Conservation (phyloP, 2,888 invertebrate species). For the Apotomis betuletana region DNA sequence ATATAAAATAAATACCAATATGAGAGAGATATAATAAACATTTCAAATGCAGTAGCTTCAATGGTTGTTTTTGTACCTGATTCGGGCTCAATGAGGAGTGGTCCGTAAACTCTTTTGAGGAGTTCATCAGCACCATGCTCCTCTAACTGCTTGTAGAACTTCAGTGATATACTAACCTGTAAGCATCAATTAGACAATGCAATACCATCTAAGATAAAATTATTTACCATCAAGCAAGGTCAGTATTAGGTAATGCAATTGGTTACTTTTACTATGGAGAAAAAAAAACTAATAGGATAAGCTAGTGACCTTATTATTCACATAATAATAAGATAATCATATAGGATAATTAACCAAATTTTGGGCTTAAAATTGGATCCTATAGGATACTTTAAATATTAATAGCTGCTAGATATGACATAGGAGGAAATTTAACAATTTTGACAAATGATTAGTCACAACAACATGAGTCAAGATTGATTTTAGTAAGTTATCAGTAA, state of each 20-base stretch:
- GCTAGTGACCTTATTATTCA: neutral
- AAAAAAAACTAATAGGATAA: neutral
- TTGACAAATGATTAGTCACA: neutral
- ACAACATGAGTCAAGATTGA: neutral
- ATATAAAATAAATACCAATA: too few species aligned
- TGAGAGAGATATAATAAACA: too few species aligned
- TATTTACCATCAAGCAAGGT: neutral
- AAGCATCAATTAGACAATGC: conserved; percentile 52
- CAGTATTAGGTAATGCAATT: neutral
- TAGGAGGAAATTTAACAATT: neutral
- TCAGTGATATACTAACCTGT: conserved; percentile 98
- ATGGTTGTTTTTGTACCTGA: conserved; percentile 84
- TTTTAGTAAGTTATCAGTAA: conserved; percentile 8
- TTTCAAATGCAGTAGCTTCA: too few species aligned
- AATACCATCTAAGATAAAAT: neutral
- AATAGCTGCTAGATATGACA: too few species aligned
- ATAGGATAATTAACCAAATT: conserved; percentile 14
- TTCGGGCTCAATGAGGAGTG: conserved; percentile 92
- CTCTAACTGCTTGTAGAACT: conserved; percentile 99
- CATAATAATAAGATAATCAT: conserved; percentile 1
- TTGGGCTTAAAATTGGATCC: neutral
- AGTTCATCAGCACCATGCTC: conserved; percentile 99
- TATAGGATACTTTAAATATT: too few species aligned
- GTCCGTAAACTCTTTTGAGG: conserved; percentile 95
- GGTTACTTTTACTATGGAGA: too few species aligned